These are phyloP conservation scores for Eurytoma adleriae DNA, from an alignment of 2,888 invertebrate genomes.

Conservation along the genomic window DNA sequence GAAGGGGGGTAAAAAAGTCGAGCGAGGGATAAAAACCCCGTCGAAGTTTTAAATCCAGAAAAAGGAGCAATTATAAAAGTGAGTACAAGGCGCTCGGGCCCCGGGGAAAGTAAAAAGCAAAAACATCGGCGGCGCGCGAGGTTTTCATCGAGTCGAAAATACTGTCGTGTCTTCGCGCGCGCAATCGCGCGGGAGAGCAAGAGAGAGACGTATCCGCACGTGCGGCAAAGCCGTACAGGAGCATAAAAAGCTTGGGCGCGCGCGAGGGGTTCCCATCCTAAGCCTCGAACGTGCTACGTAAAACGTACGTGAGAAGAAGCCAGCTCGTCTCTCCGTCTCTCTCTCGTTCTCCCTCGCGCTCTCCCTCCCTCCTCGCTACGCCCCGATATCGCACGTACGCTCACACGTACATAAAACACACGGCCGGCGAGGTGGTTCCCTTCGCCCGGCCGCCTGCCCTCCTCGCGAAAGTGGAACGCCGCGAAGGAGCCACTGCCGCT, in stretches of 20 bases:
- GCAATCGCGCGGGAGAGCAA: no score
- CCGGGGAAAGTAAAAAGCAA: no score
- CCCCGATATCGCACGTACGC: constrained; percentile 38
- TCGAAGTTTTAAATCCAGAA: no score
- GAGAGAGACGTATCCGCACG: constrained; percentile 5
- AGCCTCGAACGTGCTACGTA: neutral
- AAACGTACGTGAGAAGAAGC: constrained; percentile 50
- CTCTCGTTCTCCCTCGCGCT: neutral
- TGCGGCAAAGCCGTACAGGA: constrained; percentile 27
- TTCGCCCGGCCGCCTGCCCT: constrained; percentile 57
- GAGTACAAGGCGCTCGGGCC: no score
- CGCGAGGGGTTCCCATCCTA: constrained; percentile 30
- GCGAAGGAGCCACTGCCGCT: constrained; percentile 69
- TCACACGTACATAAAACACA: constrained; percentile 29
- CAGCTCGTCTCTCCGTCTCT: neutral
- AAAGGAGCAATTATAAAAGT: no score
- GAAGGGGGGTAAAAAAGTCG: no score
- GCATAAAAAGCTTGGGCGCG: constrained; percentile 10
- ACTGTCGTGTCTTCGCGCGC: no score
- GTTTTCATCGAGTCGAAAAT: no score
- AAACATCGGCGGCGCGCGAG: no score
- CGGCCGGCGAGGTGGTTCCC: constrained; percentile 60
- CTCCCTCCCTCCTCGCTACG: constrained; percentile 41
- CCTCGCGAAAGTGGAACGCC: constrained; percentile 76
- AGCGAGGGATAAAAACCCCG: no score